Evolutionary conservation across 2,113 vertebrate genomes (phyloP), one percentile per base, ranked within the genome.

Genomic region (Siniperca chuatsi): DNA sequence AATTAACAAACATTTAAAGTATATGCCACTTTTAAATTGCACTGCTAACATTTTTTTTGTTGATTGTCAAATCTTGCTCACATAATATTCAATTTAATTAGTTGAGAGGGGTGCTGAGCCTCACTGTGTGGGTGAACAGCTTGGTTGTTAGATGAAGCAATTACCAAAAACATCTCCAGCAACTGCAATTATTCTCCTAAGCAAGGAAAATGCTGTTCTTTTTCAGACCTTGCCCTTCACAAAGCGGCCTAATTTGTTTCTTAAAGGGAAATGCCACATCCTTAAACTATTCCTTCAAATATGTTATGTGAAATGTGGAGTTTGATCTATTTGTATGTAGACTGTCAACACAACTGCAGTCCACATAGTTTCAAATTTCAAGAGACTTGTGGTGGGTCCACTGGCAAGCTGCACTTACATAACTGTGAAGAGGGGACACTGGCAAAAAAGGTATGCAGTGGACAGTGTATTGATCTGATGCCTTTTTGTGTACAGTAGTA

Each of bases 71-170:
- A 37, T 20, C 12, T 15, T 37, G 29, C 20, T 55, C 50, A 55
- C 69, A 71, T 71, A 35, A 71, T 50, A 48, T 46, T 16, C 6
- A 25, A 5, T 57, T 10, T 25, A 73, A 58, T 46, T 15, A 25
- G 71, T 2, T 11, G 54, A 29, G 37, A 73, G 35, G 35, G 54
- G 44, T 23, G 23, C 71, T 44, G 71, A 42, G 54, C 37, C 21
- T 42, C n/a, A 25, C 23, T 67, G 65, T 12, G 58, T 69, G 66
- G 44, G 66, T 20, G 66, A 48, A 25, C 66, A 69, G 44, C 44
- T 33, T 50, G 44, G 65, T 29, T 48, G 66, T 50, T 69, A 29
- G 44, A 69, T 69, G 44, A 50, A 69, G 66, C 66, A 69, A 29
- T 69, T 68, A 68, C 7, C 66, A n/a, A 25, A 46, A 29, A 48